phyloP scores from a whole-genome alignment of 2,797 vertebrate genomes.

The Dromococcyx pavoninus region DNA sequence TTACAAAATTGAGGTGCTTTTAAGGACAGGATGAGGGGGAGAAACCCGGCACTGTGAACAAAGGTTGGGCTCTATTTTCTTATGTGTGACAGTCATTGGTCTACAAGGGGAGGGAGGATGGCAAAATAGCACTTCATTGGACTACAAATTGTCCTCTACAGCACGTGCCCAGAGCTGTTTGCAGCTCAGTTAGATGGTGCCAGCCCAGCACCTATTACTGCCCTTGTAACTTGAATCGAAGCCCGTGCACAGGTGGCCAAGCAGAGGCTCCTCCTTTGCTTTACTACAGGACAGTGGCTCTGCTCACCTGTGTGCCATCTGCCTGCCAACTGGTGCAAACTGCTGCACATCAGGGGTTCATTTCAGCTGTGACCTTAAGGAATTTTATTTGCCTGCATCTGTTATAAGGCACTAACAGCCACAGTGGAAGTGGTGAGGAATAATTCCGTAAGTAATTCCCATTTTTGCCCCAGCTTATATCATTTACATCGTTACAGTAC shows the following conservation, averaged over 20 bases:
- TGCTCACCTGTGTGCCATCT: fast-evolving
- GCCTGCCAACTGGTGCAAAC: fast-evolving
- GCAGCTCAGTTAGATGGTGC: not conserved
- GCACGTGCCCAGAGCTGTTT: not conserved
- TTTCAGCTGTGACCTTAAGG: not conserved
- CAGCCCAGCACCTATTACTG: not conserved
- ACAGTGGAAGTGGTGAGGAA: not conserved
- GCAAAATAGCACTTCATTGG: not conserved
- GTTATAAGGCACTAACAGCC: not conserved
- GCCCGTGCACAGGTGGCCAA: fast-evolving
- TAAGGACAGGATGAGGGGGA: not conserved
- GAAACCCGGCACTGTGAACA: not conserved
- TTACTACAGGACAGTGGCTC: not conserved
- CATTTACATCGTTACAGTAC: not conserved
- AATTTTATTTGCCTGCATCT: not conserved
- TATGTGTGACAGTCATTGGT: not conserved
- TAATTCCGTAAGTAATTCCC: not conserved
- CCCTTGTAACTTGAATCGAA: fast-evolving
- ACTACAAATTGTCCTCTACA: not conserved
- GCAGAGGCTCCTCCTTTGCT: not conserved
- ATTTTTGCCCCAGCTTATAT: not conserved
- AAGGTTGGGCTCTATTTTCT: not conserved
- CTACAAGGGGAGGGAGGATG: too few species aligned
- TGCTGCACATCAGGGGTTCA: not conserved
- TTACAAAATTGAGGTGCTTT: not conserved